Evolutionary conservation across 2,888 invertebrate species (phyloP), one percentile per base, ranked within the genome.

Genomic region (Steinernema scapterisci): DNA sequence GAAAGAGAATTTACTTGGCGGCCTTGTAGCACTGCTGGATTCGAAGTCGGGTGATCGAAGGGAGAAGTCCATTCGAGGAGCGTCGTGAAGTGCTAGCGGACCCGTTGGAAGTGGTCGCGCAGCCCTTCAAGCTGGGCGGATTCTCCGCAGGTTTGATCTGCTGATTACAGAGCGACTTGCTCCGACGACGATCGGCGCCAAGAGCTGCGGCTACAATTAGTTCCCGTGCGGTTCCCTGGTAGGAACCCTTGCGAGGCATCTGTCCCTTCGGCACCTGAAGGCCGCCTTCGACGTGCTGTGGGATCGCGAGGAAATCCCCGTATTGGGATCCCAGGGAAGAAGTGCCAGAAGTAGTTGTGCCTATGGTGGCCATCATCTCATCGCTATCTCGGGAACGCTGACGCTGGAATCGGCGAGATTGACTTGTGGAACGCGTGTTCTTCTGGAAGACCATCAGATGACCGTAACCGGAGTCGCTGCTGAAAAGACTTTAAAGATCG

Each of bases 1-100:
- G 38, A 27, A n/a, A 25, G 6, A 5, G 11, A n/a, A 38, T 82
- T 73, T 71, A 86, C 86, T 86, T 86, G 54, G 86, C 85, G 44
- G 78, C 76, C 44, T 83, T 81, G 76, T 77, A 86, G 72, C 85
- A 81, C 51, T 85, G 85, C 72, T 85, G 85, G 75, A 86, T 86
- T 23, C 86, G 78, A 3, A 86, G 76, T 63, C 86, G 78, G 52
- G 84, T 83, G 23, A 86, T 75, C 7, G 86, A 81, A 6, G 86
- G 86, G 16, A 86, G 80, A 27, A 83, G 74, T 23, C 84, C 83
- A 43, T 78, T 82, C 7, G 82, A 81, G 16, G 82, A 78, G 19
- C 78, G 71, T 51, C 78, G 52, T 45, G 76, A 76, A 38, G 76
- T 27, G 31, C 38, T 73, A 7, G 44, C 73, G 11, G 73, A 63